Conservation (phyloP, 2,797 vertebrate genomes). For the Triplophysa bombifrons region DNA sequence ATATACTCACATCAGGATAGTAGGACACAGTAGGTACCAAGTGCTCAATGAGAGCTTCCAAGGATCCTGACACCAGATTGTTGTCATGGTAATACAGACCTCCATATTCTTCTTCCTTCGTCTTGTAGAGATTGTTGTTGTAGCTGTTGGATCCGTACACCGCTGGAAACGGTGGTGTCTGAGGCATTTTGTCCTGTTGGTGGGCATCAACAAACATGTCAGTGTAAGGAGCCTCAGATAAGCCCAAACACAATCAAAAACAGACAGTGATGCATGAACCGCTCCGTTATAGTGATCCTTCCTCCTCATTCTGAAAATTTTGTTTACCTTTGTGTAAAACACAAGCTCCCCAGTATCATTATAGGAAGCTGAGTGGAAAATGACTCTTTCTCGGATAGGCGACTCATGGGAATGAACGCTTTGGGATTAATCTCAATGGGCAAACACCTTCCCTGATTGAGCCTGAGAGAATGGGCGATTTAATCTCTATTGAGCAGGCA, state of each 20-base stretch:
- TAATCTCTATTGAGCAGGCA: conserved; percentile 7
- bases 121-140: conserved; percentile 87
- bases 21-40: conserved; percentile 90
- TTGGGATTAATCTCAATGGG: conserved; percentile 46
- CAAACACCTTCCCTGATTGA: conserved; percentile 45
- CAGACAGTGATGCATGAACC: conserved; percentile 18
- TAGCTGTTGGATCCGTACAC: conserved; percentile 86
- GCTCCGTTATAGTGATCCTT: conserved; percentile 8
- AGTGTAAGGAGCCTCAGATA: conserved; percentile 22
- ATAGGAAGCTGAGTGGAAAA: conserved; percentile 54
- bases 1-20: conserved; percentile 88
- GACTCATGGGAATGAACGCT: conserved; percentile 32
- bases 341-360: conserved; percentile 52
- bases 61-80: conserved; percentile 89
- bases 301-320: conserved; percentile 9
- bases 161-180: conserved; percentile 86
- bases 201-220: conserved; percentile 38
- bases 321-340: conserved; percentile 53
- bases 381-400: conserved; percentile 34
- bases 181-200: conserved; percentile 89
- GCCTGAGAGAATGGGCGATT: conserved; percentile 17
- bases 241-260: conserved; percentile 15
- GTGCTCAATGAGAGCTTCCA: conserved; percentile 94
- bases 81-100: conserved; percentile 90
- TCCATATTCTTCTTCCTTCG: conserved; percentile 81